phyloP scores from a whole-genome alignment of 2,888 invertebrate species.

The Temnothorax rugatulus region DNA sequence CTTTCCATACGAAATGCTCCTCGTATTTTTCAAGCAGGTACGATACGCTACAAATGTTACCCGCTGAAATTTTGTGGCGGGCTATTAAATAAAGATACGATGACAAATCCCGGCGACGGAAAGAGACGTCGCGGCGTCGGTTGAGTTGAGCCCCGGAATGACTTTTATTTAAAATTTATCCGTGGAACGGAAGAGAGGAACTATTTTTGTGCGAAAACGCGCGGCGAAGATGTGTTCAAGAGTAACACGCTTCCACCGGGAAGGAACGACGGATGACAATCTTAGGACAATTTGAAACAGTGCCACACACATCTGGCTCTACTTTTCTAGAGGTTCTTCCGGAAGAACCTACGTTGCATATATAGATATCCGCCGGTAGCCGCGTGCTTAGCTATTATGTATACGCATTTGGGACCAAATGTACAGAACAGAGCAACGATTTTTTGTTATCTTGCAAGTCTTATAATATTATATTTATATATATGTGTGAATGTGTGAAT shows the following conservation, averaged over 20 bases:
- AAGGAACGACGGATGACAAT: slow-evolving; percentile 19
- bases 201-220: slow-evolving; percentile 40
- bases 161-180: slow-evolving; percentile 53
- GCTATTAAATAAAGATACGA: slow-evolving; percentile 39
- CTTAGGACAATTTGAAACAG: slow-evolving; percentile 48
- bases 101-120: slow-evolving; percentile 31
- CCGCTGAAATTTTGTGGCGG: slow-evolving; percentile 28
- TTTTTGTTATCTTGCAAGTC: slow-evolving; percentile 9
- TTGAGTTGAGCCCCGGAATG: slow-evolving; percentile 32
- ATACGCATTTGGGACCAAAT: neutral
- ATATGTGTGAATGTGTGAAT: neutral
- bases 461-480: neutral
- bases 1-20: neutral
- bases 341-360: slow-evolving; percentile 31
- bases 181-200: slow-evolving; percentile 11
- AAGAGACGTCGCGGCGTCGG: slow-evolving; percentile 33
- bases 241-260: neutral
- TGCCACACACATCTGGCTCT: slow-evolving; percentile 49
- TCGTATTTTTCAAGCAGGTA: neutral
- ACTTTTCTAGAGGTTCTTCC: slow-evolving; percentile 29
- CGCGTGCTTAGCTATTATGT: neutral
- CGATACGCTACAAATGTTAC: slow-evolving; percentile 5
- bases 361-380: slow-evolving; percentile 21
- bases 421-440: slow-evolving; percentile 9
- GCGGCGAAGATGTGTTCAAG: slow-evolving; percentile 26